These are phyloP conservation scores for Lepidurus arcticus DNA, from an alignment of 1,140 invertebrate genomes.

Conservation along the genomic window DNA sequence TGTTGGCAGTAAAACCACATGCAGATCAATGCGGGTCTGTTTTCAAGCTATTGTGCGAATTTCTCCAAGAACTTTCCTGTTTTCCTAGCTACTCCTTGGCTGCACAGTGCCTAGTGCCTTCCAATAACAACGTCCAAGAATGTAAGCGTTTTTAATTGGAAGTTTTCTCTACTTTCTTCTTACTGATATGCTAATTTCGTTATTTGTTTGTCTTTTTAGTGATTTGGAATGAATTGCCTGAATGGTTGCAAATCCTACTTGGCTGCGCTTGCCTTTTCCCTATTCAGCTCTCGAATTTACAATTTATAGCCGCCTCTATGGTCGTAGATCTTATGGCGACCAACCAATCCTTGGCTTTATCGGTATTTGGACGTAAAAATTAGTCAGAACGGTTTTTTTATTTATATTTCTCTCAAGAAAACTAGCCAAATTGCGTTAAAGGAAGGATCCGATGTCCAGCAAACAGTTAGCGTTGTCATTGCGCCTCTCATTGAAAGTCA, in stretches of 20 bases:
- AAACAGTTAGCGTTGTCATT: conserved; percentile 60
- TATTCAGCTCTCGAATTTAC: conserved; percentile 51
- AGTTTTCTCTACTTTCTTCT: neutral
- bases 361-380: conserved; percentile 23
- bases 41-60: neutral
- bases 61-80: conserved; percentile 6
- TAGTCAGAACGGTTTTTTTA: neutral
- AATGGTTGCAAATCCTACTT: conserved; percentile 67
- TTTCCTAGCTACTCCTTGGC: neutral
- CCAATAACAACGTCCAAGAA: conserved; percentile 22
- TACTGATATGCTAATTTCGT: too few relatives aligned
- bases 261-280: conserved; percentile 60
- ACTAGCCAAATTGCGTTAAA: neutral
- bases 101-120: neutral
- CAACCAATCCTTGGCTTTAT: conserved; percentile 43
- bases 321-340: conserved; percentile 66
- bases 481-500: conserved; percentile 58
- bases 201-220: neutral
- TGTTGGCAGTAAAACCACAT: neutral
- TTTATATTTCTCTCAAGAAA: neutral
- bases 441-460: conserved; percentile 42
- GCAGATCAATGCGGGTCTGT: neutral
- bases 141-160: neutral
- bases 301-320: conserved; percentile 63
- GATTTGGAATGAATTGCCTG: conserved; percentile 49